These are phyloP conservation scores for Sylvia atricapilla DNA, from an alignment of 2,113 vertebrate species.

Conservation along the genomic window DNA sequence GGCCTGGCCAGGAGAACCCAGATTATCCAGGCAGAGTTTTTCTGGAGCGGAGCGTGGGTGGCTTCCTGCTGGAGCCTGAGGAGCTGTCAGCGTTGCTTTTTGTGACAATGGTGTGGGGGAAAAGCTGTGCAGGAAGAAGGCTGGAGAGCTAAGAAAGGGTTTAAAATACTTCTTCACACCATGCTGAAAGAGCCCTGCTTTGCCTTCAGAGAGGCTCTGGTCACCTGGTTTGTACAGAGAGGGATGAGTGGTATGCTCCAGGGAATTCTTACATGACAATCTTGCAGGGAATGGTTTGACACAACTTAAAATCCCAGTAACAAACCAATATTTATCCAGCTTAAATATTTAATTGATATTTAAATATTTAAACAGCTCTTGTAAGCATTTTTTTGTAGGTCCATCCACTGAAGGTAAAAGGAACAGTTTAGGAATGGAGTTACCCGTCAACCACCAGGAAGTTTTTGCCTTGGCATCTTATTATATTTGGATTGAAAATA, in stretches of 20 bases:
- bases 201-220: neutral
- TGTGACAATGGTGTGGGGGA: conserved; percentile 28
- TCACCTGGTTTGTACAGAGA: neutral
- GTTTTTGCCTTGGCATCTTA: neutral
- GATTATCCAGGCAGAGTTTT: neutral
- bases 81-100: neutral
- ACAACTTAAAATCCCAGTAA: neutral
- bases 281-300: neutral
- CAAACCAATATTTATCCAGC: neutral
- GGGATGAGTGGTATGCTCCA: neutral
- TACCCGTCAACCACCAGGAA: neutral
- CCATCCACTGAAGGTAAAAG: neutral
- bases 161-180: neutral
- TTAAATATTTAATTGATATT: too few species aligned
- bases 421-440: neutral
- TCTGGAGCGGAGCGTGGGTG: neutral
- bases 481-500: neutral
- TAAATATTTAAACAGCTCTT: too few species aligned
- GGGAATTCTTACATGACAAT: neutral
- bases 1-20: neutral
- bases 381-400: neutral
- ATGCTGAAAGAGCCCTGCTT: neutral
- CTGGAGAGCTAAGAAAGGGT: neutral
- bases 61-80: conserved; percentile 16
- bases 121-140: neutral